These are phyloP conservation scores for Pseudomyrmex dendroicus DNA, from an alignment of 1,140 invertebrate species.

Conservation along the genomic window DNA sequence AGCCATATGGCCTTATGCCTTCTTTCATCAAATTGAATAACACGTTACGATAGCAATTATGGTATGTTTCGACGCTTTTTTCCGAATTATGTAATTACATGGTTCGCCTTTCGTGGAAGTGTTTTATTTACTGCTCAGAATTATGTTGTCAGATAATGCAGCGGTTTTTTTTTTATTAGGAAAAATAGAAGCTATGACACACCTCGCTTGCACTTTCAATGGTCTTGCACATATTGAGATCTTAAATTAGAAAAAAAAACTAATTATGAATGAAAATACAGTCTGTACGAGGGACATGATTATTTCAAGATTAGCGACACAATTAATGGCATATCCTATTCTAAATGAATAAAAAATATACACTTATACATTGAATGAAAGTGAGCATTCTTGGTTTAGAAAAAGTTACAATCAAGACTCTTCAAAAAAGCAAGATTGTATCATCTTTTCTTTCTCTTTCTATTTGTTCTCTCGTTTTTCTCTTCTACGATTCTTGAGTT, in stretches of 20 bases:
- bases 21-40: slow-evolving; percentile 29
- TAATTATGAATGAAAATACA: background rate
- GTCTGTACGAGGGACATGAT: background rate
- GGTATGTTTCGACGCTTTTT: background rate
- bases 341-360: slow-evolving; percentile 14
- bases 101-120: background rate
- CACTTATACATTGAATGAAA: background rate
- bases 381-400: background rate
- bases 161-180: background rate
- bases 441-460: no score
- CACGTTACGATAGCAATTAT: slow-evolving; percentile 21
- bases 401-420: slow-evolving; percentile 1
- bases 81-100: slow-evolving; percentile 19
- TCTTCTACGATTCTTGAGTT: background rate
- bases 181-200: background rate
- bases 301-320: slow-evolving; percentile 11
- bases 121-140: no score
- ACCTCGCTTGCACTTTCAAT: background rate
- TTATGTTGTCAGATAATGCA: background rate
- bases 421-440: no score
- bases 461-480: no score
- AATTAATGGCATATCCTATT: slow-evolving; percentile 6
- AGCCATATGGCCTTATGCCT: background rate
- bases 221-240: background rate
- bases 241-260: background rate